Conservation (phyloP, 2,797 vertebrate species). For the Aythya fuligula region DNA sequence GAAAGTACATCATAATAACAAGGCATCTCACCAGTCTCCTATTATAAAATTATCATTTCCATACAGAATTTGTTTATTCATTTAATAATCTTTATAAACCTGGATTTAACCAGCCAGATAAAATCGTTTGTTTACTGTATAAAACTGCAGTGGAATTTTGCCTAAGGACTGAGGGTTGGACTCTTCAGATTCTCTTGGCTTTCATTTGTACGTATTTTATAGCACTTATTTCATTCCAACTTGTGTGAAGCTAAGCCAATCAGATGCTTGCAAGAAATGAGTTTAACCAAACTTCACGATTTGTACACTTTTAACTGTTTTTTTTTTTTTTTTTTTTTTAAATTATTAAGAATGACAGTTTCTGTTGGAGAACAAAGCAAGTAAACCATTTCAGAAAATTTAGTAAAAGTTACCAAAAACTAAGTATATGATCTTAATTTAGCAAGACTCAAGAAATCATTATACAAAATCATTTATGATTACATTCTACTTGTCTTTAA, state of each 20-base stretch:
- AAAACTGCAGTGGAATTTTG: constrained; percentile 13
- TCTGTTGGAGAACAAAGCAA: constrained; percentile 5
- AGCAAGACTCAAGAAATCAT: constrained; percentile 76
- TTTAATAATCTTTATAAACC: constrained; percentile 25
- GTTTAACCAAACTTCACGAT: constrained; percentile 35
- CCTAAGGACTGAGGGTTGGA: not conserved
- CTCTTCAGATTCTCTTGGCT: constrained; percentile 5
- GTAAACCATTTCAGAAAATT: constrained; percentile 46
- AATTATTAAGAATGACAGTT: constrained; percentile 35
- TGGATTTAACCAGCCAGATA: constrained; percentile 40
- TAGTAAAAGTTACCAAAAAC: constrained; percentile 39
- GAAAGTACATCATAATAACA: not conserved
- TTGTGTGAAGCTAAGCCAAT: constrained; percentile 14
- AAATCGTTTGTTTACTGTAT: not conserved
- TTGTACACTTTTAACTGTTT: constrained; percentile 48
- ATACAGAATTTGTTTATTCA: constrained; percentile 20
- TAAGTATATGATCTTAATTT: constrained; percentile 46
- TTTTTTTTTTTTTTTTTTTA: constrained; percentile 46
- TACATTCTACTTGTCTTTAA: constrained; percentile 89
- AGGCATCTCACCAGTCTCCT: not conserved
- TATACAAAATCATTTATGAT: constrained; percentile 81
- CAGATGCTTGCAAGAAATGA: constrained; percentile 35
- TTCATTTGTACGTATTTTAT: not conserved
- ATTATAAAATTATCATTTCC: constrained; percentile 8
- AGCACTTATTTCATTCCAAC: not conserved